Percentiles rank a stretch among this genome's conserved stretches.
These are phyloP conservation scores for Tachycineta bicolor DNA, from an alignment of 2,113 vertebrate species.

Conservation along the genomic window DNA sequence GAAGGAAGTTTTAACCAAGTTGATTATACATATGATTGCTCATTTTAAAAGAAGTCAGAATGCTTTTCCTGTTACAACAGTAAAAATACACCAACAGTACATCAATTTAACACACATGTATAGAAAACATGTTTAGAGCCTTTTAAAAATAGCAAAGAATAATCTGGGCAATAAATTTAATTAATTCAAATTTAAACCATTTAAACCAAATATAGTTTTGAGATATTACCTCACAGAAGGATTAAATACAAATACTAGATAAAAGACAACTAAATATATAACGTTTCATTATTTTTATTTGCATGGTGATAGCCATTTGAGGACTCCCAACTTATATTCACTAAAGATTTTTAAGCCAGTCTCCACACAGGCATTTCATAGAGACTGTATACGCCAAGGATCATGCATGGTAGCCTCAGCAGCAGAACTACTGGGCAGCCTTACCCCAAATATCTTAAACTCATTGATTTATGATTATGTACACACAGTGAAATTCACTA, in stretches of 20 bases:
- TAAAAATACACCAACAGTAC: constrained; percentile 20
- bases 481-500: not conserved
- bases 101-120: not conserved
- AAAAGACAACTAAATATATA: not conserved
- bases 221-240: not conserved
- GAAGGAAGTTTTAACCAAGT: constrained; percentile 85
- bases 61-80: constrained; percentile 76
- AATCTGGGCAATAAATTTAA: not conserved
- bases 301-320: not conserved
- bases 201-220: not conserved
- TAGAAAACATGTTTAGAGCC: not conserved
- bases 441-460: not conserved
- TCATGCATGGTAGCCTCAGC: not conserved
- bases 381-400: not conserved
- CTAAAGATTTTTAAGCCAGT: not conserved
- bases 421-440: not conserved
- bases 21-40: constrained; percentile 78
- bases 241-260: not conserved
- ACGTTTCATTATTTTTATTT: not conserved
- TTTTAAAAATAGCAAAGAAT: not conserved
- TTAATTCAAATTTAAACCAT: not conserved
- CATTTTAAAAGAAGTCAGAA: constrained; percentile 77
- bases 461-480: not conserved
- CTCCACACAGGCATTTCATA: not conserved
- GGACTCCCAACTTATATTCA: not conserved